phyloP scores from a whole-genome alignment of 2,113 vertebrate genomes.

The Hippocampus guttulatus region DNA sequence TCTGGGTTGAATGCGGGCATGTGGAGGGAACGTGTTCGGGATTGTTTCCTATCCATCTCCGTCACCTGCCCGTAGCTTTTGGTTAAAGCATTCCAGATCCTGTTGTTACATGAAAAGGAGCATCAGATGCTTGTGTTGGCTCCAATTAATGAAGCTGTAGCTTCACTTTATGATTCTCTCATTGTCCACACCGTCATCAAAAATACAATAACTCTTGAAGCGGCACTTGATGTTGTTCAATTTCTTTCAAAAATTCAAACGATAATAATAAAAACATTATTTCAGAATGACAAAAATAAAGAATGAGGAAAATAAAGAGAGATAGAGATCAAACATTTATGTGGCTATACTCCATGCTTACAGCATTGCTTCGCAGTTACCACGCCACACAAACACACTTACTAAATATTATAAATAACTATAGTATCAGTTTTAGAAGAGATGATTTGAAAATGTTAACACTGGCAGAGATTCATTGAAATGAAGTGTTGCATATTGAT shows the following conservation, averaged over 20 bases:
- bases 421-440: no score
- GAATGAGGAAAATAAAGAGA: not conserved
- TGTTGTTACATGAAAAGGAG: constrained; percentile 35
- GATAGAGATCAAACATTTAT: not conserved
- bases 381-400: no score
- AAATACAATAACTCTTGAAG: not conserved
- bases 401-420: no score
- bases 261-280: not conserved
- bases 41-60: constrained; percentile 89
- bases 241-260: no score
- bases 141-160: not conserved
- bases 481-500: no score
- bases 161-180: not conserved
- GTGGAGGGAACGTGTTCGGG: constrained; percentile 80
- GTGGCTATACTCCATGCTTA: no score
- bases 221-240: no score
- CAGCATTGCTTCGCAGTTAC: no score
- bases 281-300: not conserved
- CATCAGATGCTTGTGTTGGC: not conserved
- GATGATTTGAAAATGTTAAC: no score
- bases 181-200: not conserved
- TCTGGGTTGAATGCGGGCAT: constrained; percentile 80
- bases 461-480: no score
- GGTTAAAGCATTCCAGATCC: constrained; percentile 90
- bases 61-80: constrained; percentile 84